Percentiles rank a stretch among this genome's conserved stretches.
Conservation (phyloP, 2,113 vertebrate species). For the Silurus meridionalis region DNA sequence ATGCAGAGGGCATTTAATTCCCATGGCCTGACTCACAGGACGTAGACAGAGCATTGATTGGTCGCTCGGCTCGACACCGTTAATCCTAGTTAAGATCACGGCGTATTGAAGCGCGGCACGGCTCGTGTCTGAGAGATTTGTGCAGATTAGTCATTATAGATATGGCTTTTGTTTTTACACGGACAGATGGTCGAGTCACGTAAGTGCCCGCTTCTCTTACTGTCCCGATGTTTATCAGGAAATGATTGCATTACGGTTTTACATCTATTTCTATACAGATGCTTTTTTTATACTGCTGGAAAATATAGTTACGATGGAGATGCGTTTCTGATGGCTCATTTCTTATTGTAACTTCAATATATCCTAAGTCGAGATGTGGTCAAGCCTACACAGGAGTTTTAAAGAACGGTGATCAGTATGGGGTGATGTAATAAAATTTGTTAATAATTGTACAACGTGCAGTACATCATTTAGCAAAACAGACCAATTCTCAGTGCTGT, state of each 20-base stretch:
- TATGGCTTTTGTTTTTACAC: conserved; percentile 18
- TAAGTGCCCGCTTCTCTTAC: not conserved
- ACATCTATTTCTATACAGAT: not conserved
- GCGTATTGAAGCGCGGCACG: not conserved
- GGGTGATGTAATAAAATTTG: too few species aligned
- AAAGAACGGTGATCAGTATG: too few species aligned
- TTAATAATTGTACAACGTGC: too few species aligned
- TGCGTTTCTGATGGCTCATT: too few species aligned
- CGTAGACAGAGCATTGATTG: not conserved
- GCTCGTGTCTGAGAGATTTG: not conserved
- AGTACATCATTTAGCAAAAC: too few species aligned
- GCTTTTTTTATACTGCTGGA: not conserved
- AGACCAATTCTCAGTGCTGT: too few species aligned
- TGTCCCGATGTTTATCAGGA: not conserved
- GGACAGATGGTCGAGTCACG: conserved; percentile 1
- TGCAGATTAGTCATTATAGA: conserved; percentile 15
- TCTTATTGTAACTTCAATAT: too few species aligned
- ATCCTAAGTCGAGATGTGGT: too few species aligned
- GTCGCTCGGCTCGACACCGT: not conserved
- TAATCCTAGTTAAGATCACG: not conserved
- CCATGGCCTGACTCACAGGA: not conserved
- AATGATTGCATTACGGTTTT: not conserved
- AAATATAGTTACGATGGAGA: too few species aligned
- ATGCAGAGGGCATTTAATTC: not conserved
- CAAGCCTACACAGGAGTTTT: too few species aligned